Evolutionary conservation across 2,888 invertebrate species (phyloP).

Genomic region (Pristionchus mayeri): DNA sequence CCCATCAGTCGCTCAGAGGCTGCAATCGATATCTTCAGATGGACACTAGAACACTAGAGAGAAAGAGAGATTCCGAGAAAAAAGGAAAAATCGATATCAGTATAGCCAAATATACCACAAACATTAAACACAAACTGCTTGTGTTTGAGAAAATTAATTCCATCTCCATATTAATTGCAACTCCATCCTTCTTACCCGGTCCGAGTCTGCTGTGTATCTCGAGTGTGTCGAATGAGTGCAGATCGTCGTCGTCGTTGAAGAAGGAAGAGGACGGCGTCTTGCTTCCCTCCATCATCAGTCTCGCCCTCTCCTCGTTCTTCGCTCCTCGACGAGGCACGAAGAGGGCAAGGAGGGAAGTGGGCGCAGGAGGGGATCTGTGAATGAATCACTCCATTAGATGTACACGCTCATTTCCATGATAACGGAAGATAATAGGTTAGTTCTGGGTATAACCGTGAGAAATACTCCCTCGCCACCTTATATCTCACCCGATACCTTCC

Average conservation of each 20-base stretch:
- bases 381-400: too few relatives aligned
- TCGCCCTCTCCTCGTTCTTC: conserved; percentile 25
- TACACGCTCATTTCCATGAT: too few relatives aligned
- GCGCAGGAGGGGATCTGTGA: conserved; percentile 34
- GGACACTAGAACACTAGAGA: too few relatives aligned
- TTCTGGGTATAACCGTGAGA: too few relatives aligned
- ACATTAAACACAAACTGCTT: not conserved
- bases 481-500: not conserved
- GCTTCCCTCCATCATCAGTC: not conserved
- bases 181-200: not conserved
- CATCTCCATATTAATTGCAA: too few relatives aligned
- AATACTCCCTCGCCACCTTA: not conserved
- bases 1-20: conserved; percentile 21
- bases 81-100: not conserved
- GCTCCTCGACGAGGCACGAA: conserved; percentile 43
- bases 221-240: not conserved
- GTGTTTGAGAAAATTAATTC: too few relatives aligned
- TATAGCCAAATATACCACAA: not conserved
- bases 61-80: not conserved
- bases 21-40: not conserved
- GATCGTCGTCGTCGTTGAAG: conserved; percentile 31
- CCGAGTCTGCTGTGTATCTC: not conserved
- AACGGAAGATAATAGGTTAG: too few relatives aligned
- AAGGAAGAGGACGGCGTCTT: not conserved
- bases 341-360: conserved; percentile 48